Evolutionary conservation across 2,113 vertebrate genomes (phyloP).

Genomic region (Mesoclemmys tuberculata): DNA sequence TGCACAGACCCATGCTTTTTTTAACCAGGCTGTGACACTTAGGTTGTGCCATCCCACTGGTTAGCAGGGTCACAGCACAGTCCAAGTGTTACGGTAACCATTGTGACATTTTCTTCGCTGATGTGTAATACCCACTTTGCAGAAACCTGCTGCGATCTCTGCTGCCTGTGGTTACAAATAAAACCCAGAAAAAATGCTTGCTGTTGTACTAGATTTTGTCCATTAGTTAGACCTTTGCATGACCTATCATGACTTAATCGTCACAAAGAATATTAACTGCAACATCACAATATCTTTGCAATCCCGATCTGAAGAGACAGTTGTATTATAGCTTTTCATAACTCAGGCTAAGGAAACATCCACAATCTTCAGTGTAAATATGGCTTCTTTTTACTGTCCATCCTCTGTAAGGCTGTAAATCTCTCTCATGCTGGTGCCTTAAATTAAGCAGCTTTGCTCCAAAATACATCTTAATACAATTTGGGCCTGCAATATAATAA

Average conservation of each 20-base stretch:
- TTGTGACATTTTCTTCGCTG: neutral
- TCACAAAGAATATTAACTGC: neutral
- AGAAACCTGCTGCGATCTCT: neutral
- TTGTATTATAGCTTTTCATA: neutral
- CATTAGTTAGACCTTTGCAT: neutral
- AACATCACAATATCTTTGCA: neutral
- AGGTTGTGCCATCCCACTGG: too few species aligned
- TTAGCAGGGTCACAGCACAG: neutral
- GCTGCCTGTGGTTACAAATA: neutral
- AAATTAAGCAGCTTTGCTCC: neutral
- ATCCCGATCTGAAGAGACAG: neutral
- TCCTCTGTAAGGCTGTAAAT: fast-evolving
- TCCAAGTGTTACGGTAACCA: too few species aligned
- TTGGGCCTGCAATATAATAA: neutral
- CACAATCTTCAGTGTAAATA: neutral
- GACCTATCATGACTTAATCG: neutral
- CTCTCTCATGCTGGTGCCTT: neutral
- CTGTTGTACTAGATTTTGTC: neutral
- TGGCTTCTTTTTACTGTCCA: too few species aligned
- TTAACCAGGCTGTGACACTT: too few species aligned
- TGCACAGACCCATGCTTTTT: neutral
- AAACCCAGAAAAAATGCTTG: neutral
- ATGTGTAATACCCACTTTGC: neutral
- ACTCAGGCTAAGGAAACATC: neutral
- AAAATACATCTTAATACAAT: neutral